Evolutionary conservation across 2,113 vertebrate genomes (phyloP).

Genomic region (Sus scrofa): T2T-Sscrofa CM000819.6:22533001-22533500

Average conservation of each 20-base stretch:
- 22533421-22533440: not conserved
- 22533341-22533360: not conserved
- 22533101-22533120: not conserved
- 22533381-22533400: not conserved
- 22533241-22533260: not conserved
- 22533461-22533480: not conserved
- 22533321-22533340: not conserved
- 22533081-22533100: not conserved
- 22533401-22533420: not conserved
- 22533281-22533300: not conserved
- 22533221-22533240: not conserved
- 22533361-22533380: not conserved
- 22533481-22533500: not conserved
- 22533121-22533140: not conserved
- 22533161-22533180: not conserved
- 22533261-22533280: not conserved
- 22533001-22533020: not conserved
- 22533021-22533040: not conserved
- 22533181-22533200: not conserved
- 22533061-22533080: not conserved
- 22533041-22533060: not conserved
- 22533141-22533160: not conserved
- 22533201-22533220: not conserved
- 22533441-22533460: not conserved
- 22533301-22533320: not conserved